phyloP scores from a whole-genome alignment of 2,113 vertebrate genomes.

The Hippocampus mohnikei region DNA sequence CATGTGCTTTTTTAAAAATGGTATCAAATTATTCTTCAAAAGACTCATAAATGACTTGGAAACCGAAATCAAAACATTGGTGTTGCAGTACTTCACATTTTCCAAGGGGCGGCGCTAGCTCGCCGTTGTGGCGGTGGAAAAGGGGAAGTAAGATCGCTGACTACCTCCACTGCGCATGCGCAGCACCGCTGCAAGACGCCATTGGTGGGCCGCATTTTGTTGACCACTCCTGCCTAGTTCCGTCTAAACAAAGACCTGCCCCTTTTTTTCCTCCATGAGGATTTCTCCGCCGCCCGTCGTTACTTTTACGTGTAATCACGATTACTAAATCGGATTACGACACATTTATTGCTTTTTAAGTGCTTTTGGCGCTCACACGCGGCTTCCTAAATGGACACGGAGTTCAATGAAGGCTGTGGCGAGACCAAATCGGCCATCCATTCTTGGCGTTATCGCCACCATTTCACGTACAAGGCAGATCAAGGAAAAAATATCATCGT shows the following conservation, averaged over 20 bases:
- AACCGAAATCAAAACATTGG: neutral
- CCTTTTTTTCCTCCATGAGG: constrained; percentile 56
- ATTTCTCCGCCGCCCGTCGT: constrained; percentile 56
- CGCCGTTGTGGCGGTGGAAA: neutral
- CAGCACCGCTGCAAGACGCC: accelerated
- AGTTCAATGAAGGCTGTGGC: constrained; percentile 36
- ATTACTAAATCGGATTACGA: constrained; percentile 72
- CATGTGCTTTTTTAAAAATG: no score
- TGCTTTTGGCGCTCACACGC: neutral
- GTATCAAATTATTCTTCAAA: no score
- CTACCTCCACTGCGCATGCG: constrained; percentile 7
- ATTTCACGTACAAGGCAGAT: constrained; percentile 73
- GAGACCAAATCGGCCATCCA: constrained; percentile 65
- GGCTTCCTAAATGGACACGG: constrained; percentile 47
- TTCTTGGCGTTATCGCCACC: constrained; percentile 70
- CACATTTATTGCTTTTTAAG: constrained; percentile 48
- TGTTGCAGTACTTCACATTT: neutral
- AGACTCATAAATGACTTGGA: neutral
- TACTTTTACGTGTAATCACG: constrained; percentile 71
- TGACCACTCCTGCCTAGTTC: constrained; percentile 1
- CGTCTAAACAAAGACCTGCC: constrained; percentile 62
- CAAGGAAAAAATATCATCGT: constrained; percentile 73
- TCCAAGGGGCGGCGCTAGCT: constrained; percentile 28
- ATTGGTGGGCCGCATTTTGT: neutral
- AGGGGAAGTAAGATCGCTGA: constrained; percentile 18